Percentiles rank a stretch among this genome's conserved stretches.
Conservation (phyloP, 2,113 vertebrate species). For the Nesospiza acunhae region DNA sequence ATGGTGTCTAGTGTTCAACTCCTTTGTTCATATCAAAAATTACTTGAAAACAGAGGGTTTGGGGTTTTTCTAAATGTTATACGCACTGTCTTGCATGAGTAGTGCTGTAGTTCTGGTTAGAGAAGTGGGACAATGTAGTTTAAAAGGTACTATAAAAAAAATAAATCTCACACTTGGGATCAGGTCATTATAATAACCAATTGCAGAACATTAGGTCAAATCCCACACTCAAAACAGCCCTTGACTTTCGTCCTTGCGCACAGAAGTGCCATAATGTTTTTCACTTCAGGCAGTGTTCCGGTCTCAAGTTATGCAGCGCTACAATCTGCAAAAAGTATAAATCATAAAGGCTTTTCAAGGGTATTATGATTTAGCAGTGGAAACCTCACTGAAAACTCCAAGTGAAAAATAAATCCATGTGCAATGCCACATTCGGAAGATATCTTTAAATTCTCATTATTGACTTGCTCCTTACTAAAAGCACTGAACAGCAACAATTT, state of each 20-base stretch:
- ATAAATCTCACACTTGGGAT: neutral
- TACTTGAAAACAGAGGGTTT: neutral
- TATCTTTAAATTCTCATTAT: neutral
- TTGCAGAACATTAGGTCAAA: neutral
- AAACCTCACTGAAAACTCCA: neutral
- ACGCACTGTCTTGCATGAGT: neutral
- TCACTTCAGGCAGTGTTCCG: neutral
- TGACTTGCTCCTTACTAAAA: neutral
- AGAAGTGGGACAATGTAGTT: neutral
- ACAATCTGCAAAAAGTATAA: neutral
- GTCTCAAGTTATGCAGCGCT: neutral
- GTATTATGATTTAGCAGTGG: neutral
- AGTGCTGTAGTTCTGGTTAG: neutral
- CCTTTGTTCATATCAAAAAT: neutral
- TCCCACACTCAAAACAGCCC: neutral
- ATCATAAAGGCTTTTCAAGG: neutral
- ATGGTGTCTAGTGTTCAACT: neutral
- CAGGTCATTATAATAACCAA: neutral
- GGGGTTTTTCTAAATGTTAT: neutral
- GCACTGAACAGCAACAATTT: neutral
- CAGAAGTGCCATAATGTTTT: neutral
- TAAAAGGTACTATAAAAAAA: neutral
- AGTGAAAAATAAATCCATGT: neutral
- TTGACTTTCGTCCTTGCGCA: neutral
- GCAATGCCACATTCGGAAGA: neutral